Conservation (phyloP, 2,113 vertebrate genomes). For the Cricetomys ansorgei region DNA sequence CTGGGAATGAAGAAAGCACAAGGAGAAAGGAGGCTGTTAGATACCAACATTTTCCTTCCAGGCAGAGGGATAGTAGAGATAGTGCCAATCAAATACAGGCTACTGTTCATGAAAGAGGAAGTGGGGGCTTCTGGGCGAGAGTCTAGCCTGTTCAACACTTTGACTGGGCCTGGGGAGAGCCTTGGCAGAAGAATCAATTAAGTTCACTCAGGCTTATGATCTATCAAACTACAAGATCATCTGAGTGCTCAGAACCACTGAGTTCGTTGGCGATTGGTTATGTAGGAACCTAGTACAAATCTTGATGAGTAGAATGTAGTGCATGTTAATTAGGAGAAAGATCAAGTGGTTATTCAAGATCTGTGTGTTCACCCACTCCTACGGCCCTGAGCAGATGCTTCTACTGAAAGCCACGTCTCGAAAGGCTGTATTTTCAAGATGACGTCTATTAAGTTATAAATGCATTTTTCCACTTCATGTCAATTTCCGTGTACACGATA, state of each 20-base stretch:
- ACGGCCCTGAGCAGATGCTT: not conserved
- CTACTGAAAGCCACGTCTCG: conserved; percentile 23
- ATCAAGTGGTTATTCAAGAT: not conserved
- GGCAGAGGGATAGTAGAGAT: not conserved
- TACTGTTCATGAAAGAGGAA: conserved; percentile 20
- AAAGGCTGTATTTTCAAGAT: not conserved
- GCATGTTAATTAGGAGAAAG: not conserved
- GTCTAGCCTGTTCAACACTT: not conserved
- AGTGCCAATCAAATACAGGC: not conserved
- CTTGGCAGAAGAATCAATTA: not conserved
- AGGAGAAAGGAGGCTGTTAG: not conserved
- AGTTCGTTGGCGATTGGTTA: not conserved
- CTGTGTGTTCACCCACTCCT: not conserved
- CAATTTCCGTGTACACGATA: not conserved
- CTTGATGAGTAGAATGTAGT: not conserved
- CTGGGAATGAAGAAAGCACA: not conserved
- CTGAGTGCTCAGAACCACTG: not conserved
- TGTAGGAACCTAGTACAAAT: not conserved
- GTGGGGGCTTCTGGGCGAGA: not conserved
- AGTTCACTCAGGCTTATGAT: not conserved
- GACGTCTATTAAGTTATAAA: not conserved
- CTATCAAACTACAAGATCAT: not conserved
- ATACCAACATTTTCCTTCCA: not conserved
- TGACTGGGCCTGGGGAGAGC: not conserved
- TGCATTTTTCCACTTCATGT: not conserved